Evolutionary conservation across 1,140 invertebrate species (phyloP).

Genomic region (Zophobas morio): DNA sequence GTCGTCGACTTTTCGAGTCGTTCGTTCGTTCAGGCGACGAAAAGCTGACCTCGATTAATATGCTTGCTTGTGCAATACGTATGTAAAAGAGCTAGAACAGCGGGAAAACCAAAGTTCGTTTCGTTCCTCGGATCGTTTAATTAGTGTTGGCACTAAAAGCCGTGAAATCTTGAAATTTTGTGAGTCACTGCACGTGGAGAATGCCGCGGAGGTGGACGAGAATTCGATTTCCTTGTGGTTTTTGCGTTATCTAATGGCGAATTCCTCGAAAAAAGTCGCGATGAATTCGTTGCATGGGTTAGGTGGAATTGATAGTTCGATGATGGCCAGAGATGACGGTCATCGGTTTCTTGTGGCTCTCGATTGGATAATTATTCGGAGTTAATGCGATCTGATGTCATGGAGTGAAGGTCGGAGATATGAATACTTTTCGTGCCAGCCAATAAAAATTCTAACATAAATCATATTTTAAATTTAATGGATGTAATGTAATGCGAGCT

Average conservation of each 20-base stretch:
- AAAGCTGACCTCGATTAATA: constrained; percentile 41
- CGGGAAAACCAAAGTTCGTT: constrained; percentile 37
- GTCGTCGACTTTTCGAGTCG: neutral
- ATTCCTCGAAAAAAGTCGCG: too few relatives aligned
- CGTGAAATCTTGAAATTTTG: constrained; percentile 35
- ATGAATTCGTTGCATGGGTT: neutral
- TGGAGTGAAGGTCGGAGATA: constrained; percentile 31
- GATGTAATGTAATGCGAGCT: constrained; percentile 18
- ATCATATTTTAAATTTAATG: constrained; percentile 26
- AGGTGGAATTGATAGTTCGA: neutral
- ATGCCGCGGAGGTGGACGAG: constrained; percentile 2
- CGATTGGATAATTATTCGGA: too few relatives aligned
- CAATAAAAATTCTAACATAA: constrained; percentile 27
- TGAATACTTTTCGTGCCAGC: constrained; percentile 18
- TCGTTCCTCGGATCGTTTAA: constrained; percentile 21
- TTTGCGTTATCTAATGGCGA: too few relatives aligned
- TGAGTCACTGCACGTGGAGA: constrained; percentile 26
- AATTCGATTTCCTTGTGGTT: too few relatives aligned
- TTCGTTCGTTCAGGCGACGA: constrained; percentile 19
- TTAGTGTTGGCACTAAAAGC: constrained; percentile 17
- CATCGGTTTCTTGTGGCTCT: too few relatives aligned
- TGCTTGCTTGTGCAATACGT: constrained; percentile 31
- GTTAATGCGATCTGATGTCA: constrained; percentile 37
- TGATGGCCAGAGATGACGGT: too few relatives aligned
- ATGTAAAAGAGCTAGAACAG: constrained; percentile 28